These are phyloP conservation scores for Augochlorella aurata DNA, from an alignment of 2,888 invertebrate genomes.

Conservation along the genomic window DNA sequence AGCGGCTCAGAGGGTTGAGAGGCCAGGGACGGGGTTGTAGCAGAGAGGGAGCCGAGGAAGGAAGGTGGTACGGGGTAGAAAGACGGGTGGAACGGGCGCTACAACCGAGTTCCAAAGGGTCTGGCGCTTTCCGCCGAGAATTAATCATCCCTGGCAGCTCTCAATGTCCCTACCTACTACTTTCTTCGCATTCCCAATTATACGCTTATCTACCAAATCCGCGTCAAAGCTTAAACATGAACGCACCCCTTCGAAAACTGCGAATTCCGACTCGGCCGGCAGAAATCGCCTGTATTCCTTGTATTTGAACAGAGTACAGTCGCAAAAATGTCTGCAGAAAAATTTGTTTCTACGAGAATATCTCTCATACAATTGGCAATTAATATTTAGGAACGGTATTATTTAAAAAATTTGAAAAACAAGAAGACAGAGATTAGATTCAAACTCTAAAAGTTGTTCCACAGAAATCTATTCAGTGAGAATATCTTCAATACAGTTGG, in stretches of 20 bases:
- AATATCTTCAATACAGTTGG: no score
- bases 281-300: background rate
- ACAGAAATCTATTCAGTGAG: no score
- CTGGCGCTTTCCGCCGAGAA: conserved; percentile 73
- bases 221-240: conserved; percentile 65
- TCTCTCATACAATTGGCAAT: no score
- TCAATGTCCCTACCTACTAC: conserved; percentile 74
- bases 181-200: conserved; percentile 77
- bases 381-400: no score
- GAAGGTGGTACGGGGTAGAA: conserved; percentile 10
- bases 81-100: conserved; percentile 60
- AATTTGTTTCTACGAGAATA: background rate
- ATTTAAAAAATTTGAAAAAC: no score
- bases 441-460: no score
- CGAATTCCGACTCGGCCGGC: conserved; percentile 3
- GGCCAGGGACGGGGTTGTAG: conserved; percentile 55
- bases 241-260: conserved; percentile 43
- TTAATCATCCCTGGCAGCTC: conserved; percentile 78
- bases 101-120: conserved; percentile 76
- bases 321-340: background rate
- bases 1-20: conserved; percentile 58
- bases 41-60: conserved; percentile 23
- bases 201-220: conserved; percentile 70
- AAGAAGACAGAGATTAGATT: no score
- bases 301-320: background rate